phyloP scores from a whole-genome alignment of 2,797 vertebrate species.

The Hylomyscus alleni region DNA sequence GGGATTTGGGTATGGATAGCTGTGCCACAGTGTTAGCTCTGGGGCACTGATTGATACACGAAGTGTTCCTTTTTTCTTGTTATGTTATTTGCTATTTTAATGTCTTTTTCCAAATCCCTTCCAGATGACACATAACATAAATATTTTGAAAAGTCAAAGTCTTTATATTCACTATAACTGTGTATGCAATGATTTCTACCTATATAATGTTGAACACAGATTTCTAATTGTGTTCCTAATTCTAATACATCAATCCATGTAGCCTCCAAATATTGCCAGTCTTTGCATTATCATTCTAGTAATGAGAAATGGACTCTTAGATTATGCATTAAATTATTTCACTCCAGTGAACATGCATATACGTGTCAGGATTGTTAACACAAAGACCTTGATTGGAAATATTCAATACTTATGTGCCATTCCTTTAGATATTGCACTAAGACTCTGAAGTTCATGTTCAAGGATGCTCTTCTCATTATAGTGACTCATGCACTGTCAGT shows the following conservation, averaged over 20 bases:
- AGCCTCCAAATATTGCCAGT: neutral
- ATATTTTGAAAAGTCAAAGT: neutral
- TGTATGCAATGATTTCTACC: neutral
- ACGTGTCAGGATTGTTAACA: neutral
- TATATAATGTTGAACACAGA: neutral
- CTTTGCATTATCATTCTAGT: neutral
- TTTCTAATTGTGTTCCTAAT: neutral
- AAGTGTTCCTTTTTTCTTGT: too few species aligned
- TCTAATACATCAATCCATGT: neutral
- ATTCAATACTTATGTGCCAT: neutral
- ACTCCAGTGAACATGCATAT: neutral
- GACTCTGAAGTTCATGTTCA: neutral
- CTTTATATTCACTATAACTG: rapidly evolving
- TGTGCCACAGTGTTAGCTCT: too few species aligned
- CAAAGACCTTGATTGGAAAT: neutral
- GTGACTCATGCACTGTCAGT: neutral
- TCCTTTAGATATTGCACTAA: neutral
- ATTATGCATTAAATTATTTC: neutral
- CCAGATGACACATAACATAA: neutral
- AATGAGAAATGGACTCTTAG: neutral
- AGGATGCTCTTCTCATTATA: neutral
- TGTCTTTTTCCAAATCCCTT: neutral
- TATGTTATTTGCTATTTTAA: neutral
- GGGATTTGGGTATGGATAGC: too few species aligned
- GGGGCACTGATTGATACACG: too few species aligned